Percentiles rank a stretch among this genome's conserved stretches.
These are phyloP conservation scores for Argyrosomus japonicus DNA, from an alignment of 2,113 vertebrate species.

Conservation along the genomic window DNA sequence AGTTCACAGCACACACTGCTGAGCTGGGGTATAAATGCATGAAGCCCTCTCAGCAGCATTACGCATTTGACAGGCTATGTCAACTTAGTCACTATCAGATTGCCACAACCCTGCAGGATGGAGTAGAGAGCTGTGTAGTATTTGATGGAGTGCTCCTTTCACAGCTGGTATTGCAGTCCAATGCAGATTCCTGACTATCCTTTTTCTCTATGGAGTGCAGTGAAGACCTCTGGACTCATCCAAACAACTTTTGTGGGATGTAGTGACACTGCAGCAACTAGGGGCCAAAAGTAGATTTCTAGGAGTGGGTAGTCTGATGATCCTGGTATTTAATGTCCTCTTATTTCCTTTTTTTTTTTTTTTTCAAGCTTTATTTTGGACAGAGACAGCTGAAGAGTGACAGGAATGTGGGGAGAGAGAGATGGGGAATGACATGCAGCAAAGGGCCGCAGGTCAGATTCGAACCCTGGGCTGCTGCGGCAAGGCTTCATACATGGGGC, in stretches of 20 bases:
- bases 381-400: too few species aligned
- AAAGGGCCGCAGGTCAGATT: too few species aligned
- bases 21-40: neutral
- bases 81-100: neutral
- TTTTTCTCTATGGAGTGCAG: neutral
- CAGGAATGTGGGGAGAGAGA: too few species aligned
- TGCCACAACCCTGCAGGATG: neutral
- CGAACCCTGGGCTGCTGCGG: too few species aligned
- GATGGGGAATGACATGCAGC: too few species aligned
- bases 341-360: too few species aligned
- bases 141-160: neutral
- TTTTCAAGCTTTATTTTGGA: too few species aligned
- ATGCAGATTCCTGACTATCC: neutral
- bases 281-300: neutral
- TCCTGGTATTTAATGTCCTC: too few species aligned
- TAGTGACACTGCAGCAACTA: neutral
- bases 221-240: neutral
- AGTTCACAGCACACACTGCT: neutral
- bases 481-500: too few species aligned
- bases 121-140: too few species aligned
- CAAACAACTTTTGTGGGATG: neutral
- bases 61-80: neutral
- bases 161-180: neutral
- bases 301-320: too few species aligned
- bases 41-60: neutral